Conservation (phyloP, 1,140 invertebrate species). For the Zaprionus ornatus region DNA sequence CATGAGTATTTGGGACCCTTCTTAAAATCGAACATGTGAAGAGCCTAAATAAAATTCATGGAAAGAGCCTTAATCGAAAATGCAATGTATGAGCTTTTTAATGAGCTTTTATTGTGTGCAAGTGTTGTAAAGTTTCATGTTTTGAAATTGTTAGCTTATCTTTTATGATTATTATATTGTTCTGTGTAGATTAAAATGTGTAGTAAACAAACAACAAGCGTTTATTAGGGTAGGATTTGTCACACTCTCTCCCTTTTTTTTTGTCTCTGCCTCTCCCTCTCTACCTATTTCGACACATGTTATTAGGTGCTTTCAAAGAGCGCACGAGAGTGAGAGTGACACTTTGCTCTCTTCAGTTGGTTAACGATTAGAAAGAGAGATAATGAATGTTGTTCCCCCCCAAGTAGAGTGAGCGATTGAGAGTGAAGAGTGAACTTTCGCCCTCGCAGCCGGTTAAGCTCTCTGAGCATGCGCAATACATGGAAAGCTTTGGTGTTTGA, state of each 20-base stretch:
- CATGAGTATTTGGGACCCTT: constrained; percentile 91
- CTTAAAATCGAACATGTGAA: constrained; percentile 88
- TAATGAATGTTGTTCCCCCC: neutral
- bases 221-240: no score
- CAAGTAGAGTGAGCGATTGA: neutral
- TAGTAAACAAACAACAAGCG: no score
- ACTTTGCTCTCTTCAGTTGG: no score
- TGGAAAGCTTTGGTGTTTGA: constrained; percentile 8
- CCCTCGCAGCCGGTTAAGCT: neutral
- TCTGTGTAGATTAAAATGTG: neutral
- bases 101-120: neutral
- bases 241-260: no score
- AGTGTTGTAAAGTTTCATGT: neutral
- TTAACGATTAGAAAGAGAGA: no score
- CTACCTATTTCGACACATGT: no score
- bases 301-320: no score
- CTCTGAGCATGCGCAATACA: neutral
- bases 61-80: neutral
- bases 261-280: no score
- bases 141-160: neutral
- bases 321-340: no score
- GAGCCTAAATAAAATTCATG: neutral
- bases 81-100: neutral
- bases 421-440: neutral
- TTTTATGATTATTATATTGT: neutral